Conservation (phyloP, 2,797 vertebrate species). For the Urocyon cinereoargenteus region DNA sequence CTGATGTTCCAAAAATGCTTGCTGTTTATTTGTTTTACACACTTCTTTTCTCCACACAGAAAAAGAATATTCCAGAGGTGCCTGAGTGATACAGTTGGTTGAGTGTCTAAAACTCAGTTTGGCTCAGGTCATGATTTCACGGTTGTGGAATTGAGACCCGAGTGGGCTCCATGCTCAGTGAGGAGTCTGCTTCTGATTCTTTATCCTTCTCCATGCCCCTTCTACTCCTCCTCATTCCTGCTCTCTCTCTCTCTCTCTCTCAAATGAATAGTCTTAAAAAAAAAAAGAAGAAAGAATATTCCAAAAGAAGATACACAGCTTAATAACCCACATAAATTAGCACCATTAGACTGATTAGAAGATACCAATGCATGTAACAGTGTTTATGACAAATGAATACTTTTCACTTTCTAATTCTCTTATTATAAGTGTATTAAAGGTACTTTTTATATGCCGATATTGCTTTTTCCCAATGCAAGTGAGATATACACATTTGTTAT, state of each 20-base stretch:
- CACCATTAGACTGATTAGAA: not conserved
- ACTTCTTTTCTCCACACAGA: not conserved
- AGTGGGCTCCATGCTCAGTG: not conserved
- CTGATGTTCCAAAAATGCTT: not conserved
- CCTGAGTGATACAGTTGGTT: not conserved
- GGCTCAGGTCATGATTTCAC: not conserved
- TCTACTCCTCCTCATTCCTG: not conserved
- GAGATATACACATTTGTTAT: conserved; percentile 27
- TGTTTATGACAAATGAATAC: not conserved
- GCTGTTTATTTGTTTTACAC: not conserved
- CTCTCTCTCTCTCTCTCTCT: not conserved
- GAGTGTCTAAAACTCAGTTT: not conserved
- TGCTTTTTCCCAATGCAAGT: not conserved
- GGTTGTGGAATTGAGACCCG: not conserved
- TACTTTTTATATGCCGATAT: not conserved
- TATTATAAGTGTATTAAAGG: not conserved
- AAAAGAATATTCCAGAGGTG: not conserved
- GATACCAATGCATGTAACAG: not conserved
- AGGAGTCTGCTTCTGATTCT: not conserved
- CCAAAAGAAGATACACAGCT: not conserved
- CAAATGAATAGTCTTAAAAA: not conserved
- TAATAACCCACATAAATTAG: not conserved
- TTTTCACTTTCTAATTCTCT: conserved; percentile 33
- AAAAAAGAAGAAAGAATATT: not conserved
- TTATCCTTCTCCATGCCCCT: not conserved